These are phyloP conservation scores for Eulemur albifrons DNA, from an alignment of 2,797 vertebrate species.

Conservation along the genomic window DNA sequence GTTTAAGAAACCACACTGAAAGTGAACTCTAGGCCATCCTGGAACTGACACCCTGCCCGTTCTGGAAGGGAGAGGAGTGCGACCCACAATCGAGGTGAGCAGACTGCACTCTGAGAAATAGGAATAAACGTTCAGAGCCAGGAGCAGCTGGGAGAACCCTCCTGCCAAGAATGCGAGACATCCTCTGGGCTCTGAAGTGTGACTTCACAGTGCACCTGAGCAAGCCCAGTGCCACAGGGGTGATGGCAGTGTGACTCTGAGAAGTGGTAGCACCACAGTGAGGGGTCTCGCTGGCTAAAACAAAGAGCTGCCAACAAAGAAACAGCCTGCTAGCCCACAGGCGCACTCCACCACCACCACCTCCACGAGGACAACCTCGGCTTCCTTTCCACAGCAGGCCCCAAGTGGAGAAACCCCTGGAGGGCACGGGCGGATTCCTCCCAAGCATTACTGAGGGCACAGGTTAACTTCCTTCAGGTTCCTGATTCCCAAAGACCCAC, in stretches of 20 bases:
- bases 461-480: not conserved
- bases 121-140: not conserved
- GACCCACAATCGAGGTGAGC: not conserved
- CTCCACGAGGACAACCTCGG: accelerated
- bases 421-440: not conserved
- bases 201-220: not conserved
- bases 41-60: accelerated
- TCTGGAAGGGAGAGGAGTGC: not conserved
- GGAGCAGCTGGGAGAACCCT: not conserved
- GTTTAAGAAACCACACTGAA: not conserved
- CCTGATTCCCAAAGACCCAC: not conserved
- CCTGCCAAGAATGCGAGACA: not conserved
- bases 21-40: not conserved
- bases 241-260: not conserved
- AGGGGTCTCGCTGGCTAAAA: not conserved
- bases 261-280: not conserved
- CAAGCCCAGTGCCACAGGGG: not conserved
- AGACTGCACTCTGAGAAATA: not conserved
- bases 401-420: not conserved
- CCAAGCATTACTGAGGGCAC: not conserved
- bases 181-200: not conserved
- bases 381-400: not conserved
- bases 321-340: not conserved
- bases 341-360: not conserved
- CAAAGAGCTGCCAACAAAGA: not conserved